Percentiles rank a stretch among this genome's conserved stretches.
Conservation (phyloP, 2,797 vertebrate genomes). For the Pseudocheirus occidentalis region DNA sequence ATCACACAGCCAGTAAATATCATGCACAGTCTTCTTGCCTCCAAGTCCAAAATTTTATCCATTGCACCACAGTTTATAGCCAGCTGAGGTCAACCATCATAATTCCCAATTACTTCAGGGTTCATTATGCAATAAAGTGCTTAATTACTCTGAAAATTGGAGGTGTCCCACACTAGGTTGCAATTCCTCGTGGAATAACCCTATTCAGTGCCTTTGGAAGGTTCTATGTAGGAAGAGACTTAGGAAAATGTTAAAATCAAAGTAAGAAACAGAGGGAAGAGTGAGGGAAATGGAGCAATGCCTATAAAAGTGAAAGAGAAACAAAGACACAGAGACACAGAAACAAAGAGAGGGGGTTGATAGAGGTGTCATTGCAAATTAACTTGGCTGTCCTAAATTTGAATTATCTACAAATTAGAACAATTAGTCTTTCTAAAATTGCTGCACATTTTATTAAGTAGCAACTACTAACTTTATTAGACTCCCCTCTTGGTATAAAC, state of each 20-base stretch:
- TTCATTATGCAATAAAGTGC: neutral
- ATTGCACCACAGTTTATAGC: neutral
- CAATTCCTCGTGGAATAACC: slow-evolving; percentile 25
- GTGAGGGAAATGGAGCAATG: neutral
- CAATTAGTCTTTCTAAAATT: neutral
- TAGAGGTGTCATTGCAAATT: neutral
- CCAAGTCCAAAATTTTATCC: neutral
- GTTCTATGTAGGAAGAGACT: neutral
- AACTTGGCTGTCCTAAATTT: neutral
- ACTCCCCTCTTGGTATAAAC: neutral
- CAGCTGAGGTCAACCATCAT: neutral
- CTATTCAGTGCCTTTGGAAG: neutral
- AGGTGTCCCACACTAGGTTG: neutral
- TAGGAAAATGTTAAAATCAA: neutral
- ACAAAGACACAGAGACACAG: neutral
- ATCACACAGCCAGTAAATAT: neutral
- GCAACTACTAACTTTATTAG: neutral
- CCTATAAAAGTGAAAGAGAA: neutral
- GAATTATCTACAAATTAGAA: neutral
- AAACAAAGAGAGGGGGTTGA: neutral
- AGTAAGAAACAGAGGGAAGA: neutral
- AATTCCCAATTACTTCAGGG: neutral
- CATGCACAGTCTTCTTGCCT: neutral
- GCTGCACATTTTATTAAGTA: neutral
- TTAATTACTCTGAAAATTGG: neutral